Percentiles rank a stretch among this genome's conserved stretches.
phyloP scores from a whole-genome alignment of 2,797 vertebrate genomes.

The Forpus xanthops region DNA sequence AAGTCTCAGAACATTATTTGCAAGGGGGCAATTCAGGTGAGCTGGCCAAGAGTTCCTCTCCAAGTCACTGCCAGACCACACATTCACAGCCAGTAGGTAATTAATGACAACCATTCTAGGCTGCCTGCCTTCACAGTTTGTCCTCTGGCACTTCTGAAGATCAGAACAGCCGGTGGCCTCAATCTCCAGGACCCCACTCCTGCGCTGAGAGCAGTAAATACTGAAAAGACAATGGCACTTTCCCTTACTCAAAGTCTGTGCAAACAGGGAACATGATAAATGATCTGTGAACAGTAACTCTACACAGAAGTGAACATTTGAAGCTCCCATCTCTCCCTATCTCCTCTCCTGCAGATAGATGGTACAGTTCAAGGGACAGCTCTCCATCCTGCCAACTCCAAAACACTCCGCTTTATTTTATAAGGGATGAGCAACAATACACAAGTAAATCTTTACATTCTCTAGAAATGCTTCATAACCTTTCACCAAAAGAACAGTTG shows the following conservation, averaged over 20 bases:
- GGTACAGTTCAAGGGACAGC: neutral
- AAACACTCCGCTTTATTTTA: neutral
- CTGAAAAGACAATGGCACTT: neutral
- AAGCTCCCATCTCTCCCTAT: neutral
- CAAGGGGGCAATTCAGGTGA: neutral
- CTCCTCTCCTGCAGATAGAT: neutral
- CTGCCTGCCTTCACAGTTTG: neutral
- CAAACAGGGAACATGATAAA: neutral
- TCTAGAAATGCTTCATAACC: neutral
- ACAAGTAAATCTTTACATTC: neutral
- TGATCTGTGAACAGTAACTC: neutral
- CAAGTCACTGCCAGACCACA: neutral
- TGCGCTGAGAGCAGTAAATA: neutral
- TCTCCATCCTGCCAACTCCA: neutral
- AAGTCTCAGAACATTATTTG: neutral
- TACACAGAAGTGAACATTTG: accelerated
- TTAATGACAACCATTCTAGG: accelerated
- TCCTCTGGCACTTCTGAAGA: neutral
- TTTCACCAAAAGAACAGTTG: neutral
- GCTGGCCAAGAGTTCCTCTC: neutral
- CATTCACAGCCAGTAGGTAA: neutral
- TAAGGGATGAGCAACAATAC: neutral
- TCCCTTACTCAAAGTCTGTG: neutral
- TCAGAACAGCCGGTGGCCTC: neutral
- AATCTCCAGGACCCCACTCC: neutral